Evolutionary conservation across 2,113 vertebrate species (phyloP), one percentile per base, ranked within the genome.

Genomic region (Alligator mississippiensis): DNA sequence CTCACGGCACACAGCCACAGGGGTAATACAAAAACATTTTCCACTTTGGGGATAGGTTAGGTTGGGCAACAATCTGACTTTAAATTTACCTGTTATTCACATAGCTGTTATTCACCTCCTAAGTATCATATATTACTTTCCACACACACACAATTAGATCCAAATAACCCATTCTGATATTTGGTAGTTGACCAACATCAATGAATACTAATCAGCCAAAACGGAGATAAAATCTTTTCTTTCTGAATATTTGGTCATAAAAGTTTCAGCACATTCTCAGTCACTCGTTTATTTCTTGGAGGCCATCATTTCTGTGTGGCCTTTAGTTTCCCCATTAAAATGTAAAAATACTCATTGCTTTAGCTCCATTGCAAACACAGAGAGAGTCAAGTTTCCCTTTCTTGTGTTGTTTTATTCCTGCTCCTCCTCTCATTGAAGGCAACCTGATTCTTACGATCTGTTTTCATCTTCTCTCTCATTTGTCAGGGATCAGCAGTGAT

Each of bases 191-290:
- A 91, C 78, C 81, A 87, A 92, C 77, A 83, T 78, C 58, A 47
- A 92, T 63, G 60, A 81, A 95, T 90, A 77, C 30, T 55, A 55
- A 80, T 86, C 91, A 93, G 55, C 78, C 80, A 85, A 96, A 96
- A 96, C 84, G 74, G 78, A 91, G 78, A 95, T 80, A 82, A 1
- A 14, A 55, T 92, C 16, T 88, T 77, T 88, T 79, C 75, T 93
- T 96, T 87, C 90, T 91, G 94, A 97, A 82, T 90, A 93, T 88
- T 96, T 82, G 80, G 24, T 89, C 82, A 3, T 68, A 89, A 47
- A 47, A 86, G 93, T 97, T 97, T 97, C 95, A 96, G 95, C 92
- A 96, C 63, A 85, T 89, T 94, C 94, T 89, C 88, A 87, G 87
- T 95, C 82, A 95, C 80, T 85, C 61, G 77, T 92, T 80, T 75